Conservation (phyloP, 2,113 vertebrate species). For the Anoura caudifer region DNA sequence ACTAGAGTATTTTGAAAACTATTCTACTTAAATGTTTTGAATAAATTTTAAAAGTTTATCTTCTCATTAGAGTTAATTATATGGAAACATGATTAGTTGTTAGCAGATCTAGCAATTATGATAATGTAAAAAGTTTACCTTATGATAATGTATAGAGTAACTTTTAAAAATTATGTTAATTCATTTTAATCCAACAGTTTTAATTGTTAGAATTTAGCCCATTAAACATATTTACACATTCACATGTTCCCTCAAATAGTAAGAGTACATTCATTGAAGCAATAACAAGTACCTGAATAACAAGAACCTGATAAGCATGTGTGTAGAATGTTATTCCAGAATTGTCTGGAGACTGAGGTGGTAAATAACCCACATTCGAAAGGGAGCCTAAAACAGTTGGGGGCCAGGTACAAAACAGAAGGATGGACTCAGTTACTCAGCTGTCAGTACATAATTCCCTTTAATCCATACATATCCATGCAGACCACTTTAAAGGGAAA, state of each 20-base stretch:
- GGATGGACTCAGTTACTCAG: background rate
- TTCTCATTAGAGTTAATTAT: constrained; percentile 14
- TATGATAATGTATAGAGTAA: background rate
- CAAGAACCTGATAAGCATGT: too few species aligned
- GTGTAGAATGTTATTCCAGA: background rate
- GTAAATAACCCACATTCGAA: background rate
- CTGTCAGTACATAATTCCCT: background rate
- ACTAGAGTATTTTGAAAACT: background rate
- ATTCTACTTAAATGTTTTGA: background rate
- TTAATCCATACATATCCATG: background rate
- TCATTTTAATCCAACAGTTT: background rate
- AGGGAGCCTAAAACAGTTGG: background rate
- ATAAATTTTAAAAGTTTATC: background rate
- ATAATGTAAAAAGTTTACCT: background rate
- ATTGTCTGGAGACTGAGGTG: background rate
- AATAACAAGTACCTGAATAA: background rate
- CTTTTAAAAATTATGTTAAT: background rate
- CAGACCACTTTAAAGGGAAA: background rate
- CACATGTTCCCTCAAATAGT: background rate
- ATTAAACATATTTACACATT: too few species aligned
- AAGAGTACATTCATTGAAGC: background rate
- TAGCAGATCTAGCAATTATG: background rate
- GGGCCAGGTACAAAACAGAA: background rate
- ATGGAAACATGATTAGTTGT: background rate
- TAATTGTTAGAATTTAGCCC: too few species aligned